Evolutionary conservation across 2,888 invertebrate genomes (phyloP).

Genomic region (Synanthedon myopaeformis): DNA sequence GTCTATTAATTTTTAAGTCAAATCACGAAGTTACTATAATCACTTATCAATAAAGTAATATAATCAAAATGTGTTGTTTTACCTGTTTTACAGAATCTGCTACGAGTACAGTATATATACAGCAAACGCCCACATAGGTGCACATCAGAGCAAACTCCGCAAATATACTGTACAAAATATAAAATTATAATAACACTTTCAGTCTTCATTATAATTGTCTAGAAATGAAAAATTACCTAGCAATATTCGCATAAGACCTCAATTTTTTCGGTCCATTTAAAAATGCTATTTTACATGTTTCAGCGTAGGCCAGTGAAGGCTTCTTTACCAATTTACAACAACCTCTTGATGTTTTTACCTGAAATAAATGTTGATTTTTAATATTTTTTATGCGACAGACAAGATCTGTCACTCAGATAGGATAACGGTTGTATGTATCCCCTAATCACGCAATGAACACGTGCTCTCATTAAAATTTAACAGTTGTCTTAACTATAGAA

Average conservation of each 20-base stretch:
- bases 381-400: too few relatives aligned
- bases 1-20: too few relatives aligned
- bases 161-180: conserved; percentile 38
- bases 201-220: neutral
- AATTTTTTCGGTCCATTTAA: conserved; percentile 66
- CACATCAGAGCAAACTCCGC: conserved; percentile 75
- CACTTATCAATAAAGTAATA: too few relatives aligned
- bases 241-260: conserved; percentile 51
- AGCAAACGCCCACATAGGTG: conserved; percentile 78
- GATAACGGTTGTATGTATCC: too few relatives aligned
- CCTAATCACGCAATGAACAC: too few relatives aligned
- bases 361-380: conserved; percentile 1
- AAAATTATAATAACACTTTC: neutral
- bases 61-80: conserved; percentile 3
- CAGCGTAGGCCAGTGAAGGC: conserved; percentile 70
- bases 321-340: conserved; percentile 60
- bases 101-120: conserved; percentile 83
- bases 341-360: conserved; percentile 57
- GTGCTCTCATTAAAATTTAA: too few relatives aligned
- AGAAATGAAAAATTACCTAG: conserved; percentile 45
- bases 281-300: conserved; percentile 73
- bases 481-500: neutral
- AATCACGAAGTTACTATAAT: too few relatives aligned
- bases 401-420: too few relatives aligned
- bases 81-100: conserved; percentile 77